A percentile compares a stretch with the other conserved stretches of the same genome.
Conservation (phyloP, 2,797 vertebrate species). For the Dryobates pubescens region DNA sequence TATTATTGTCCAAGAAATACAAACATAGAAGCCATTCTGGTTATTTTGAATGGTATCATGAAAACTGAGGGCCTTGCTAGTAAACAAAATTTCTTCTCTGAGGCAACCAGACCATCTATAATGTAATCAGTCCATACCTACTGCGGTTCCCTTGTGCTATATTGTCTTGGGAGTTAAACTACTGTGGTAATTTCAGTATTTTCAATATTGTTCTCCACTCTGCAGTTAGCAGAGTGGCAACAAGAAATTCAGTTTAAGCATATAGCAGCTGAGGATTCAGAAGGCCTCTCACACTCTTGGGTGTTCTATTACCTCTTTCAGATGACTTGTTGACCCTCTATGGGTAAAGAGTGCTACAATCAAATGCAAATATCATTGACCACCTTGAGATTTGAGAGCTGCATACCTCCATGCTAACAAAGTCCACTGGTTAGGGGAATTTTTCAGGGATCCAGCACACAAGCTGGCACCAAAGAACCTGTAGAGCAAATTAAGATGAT, state of each 20-base stretch:
- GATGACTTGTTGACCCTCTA: neutral
- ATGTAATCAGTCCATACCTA: neutral
- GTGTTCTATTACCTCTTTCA: neutral
- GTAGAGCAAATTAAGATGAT: neutral
- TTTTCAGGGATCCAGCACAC: neutral
- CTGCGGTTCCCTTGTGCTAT: neutral
- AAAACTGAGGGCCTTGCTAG: neutral
- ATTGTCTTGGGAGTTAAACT: neutral
- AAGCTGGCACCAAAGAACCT: neutral
- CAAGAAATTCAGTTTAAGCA: neutral
- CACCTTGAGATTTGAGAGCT: neutral
- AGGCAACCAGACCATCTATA: neutral
- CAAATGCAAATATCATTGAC: neutral
- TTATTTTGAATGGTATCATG: neutral
- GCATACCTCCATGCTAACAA: neutral
- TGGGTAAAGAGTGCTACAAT: neutral
- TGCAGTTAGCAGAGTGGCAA: neutral
- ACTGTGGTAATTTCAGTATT: neutral
- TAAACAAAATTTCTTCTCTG: neutral
- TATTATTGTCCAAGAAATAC: neutral
- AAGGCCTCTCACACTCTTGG: neutral
- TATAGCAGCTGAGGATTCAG: neutral
- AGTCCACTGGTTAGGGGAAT: neutral
- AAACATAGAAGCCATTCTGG: neutral
- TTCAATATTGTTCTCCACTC: neutral